phyloP scores from a whole-genome alignment of 2,888 invertebrate genomes.

The Cryptosula pallasiana region DNA sequence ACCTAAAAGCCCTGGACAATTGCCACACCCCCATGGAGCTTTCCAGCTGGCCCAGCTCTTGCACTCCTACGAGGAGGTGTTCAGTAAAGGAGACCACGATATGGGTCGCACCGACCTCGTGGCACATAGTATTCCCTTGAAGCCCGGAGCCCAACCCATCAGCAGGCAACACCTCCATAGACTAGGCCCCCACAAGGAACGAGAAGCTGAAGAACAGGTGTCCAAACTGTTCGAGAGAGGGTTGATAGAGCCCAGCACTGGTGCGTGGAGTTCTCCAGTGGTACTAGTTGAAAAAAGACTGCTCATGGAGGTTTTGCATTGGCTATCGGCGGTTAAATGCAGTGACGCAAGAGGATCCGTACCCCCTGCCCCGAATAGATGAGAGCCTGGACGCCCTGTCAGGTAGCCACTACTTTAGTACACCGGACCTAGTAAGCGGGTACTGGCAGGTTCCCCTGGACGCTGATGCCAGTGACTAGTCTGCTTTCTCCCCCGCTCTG shows the following conservation, averaged over 20 bases:
- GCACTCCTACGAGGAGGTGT: neutral
- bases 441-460: constrained; percentile 34
- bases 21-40: neutral
- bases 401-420: constrained; percentile 31
- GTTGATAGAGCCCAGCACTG: neutral
- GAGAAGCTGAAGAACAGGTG: neutral
- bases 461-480: constrained; percentile 29
- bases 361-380: constrained; percentile 26
- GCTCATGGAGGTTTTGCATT: constrained; percentile 24
- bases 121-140: neutral
- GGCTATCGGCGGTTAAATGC: constrained; percentile 25
- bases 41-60: neutral
- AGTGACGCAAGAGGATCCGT: constrained; percentile 24
- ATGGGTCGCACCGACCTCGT: neutral
- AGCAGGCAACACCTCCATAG: neutral
- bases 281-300: constrained; percentile 26
- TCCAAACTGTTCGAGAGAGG: neutral
- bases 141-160: neutral
- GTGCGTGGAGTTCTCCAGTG: constrained; percentile 22
- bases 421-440: constrained; percentile 30
- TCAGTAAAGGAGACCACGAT: neutral
- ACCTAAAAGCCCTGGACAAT: neutral
- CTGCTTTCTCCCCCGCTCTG: constrained; percentile 29
- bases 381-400: constrained; percentile 29
- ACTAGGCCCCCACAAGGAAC: neutral